Percentiles rank a stretch among this genome's conserved stretches.
Evolutionary conservation across 2,113 vertebrate genomes (phyloP).

Genomic region (Corapipo altera): DNA sequence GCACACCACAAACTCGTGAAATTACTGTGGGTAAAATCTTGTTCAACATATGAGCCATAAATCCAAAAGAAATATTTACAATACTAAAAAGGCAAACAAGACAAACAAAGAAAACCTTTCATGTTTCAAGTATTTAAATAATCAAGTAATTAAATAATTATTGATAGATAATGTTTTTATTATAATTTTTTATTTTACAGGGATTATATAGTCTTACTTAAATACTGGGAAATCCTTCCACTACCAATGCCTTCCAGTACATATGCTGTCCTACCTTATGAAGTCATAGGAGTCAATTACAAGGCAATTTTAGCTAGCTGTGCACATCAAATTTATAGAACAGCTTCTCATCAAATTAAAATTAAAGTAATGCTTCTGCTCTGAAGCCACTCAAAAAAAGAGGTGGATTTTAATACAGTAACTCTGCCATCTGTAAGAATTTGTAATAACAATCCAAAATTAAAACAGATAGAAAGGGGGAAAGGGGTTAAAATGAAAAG

Average conservation of each 20-base stretch:
- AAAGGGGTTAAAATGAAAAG: slow-evolving; percentile 66
- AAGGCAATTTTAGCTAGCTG: background rate
- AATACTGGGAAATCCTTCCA: background rate
- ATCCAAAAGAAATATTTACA: background rate
- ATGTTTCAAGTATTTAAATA: background rate
- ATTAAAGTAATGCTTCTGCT: slow-evolving; percentile 76
- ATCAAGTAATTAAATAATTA: background rate
- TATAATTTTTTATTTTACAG: background rate
- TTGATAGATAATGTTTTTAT: background rate
- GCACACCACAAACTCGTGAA: too few species aligned
- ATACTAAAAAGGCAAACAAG: background rate
- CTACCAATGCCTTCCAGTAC: background rate
- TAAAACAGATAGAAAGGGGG: slow-evolving; percentile 71
- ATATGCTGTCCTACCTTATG: background rate
- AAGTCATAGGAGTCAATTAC: background rate
- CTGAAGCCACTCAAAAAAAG: slow-evolving; percentile 73
- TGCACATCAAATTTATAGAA: background rate
- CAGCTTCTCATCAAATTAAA: slow-evolving; percentile 74
- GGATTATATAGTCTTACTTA: background rate
- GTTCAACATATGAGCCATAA: background rate
- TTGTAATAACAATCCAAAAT: slow-evolving; percentile 79
- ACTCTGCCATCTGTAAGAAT: slow-evolving; percentile 71
- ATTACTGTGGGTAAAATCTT: background rate
- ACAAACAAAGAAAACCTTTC: background rate
- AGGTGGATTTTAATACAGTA: slow-evolving; percentile 80